Evolutionary conservation across 2,888 invertebrate species (phyloP), one percentile per base, ranked within the genome.

Genomic region (Dryobotodes eremita): DNA sequence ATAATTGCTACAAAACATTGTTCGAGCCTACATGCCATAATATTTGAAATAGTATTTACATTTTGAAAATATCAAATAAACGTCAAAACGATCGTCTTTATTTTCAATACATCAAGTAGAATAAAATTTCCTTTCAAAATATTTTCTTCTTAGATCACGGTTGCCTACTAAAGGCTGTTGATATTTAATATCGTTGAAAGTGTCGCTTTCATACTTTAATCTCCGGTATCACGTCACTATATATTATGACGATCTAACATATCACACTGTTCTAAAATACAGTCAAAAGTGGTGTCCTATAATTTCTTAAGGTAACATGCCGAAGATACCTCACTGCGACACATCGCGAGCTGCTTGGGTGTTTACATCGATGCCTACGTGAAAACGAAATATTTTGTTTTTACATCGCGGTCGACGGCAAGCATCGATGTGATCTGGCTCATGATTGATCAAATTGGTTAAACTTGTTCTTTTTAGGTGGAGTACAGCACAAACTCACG

Each of bases 121-220:
- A 50, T 20, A 26, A 53, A 70, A 48, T 61, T n/a, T 15, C 75
- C 48, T 26, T 55, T 36, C 46, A 57, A 36, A 69, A 66, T 62
- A 68, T 80, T 36, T 42, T 42, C n/a, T 61, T 68, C 20, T 15
- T 48, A 59, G 26, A 64, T 77, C 48, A 36, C 50, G 17, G n/a
- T 53, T 53, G 65, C 31, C 42, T 70, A 26, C 61, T 50, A 0
- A 59, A 13, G 57, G 23, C 57, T 69, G 31, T 53, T 74, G 42
- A 71, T 75, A 85, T 74, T 80, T 57, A 74, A 71, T 75, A 80
- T 83, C 74, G 42, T 74, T 79, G 20, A 82, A 50, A 81, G n/a
- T 46, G 46, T 62, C 61, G 42, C 26, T 66, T 77, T 23, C 31
- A 66, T 75, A 74, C 11, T 53, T 71, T 68, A 80, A 85, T 74